A percentile compares a stretch with the other conserved stretches of the same genome.
These are phyloP conservation scores for Caenorhabditis remanei DNA, from an alignment of 1,140 invertebrate species.

Conservation along the genomic window DNA sequence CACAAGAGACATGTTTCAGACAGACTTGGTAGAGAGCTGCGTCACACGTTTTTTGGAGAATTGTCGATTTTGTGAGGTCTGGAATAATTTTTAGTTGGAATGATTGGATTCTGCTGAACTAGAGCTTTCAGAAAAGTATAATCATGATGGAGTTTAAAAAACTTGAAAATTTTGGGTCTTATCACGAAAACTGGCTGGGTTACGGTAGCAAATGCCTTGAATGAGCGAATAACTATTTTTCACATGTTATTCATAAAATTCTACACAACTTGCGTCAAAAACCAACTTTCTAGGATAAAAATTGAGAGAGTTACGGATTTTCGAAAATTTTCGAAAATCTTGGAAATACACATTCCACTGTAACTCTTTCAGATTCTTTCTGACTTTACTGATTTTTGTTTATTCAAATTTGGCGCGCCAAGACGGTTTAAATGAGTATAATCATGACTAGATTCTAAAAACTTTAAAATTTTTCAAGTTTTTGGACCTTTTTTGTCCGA, in stretches of 20 bases:
- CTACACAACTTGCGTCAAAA: too few species aligned
- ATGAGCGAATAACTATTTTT: too few species aligned
- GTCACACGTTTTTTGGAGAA: slow-evolving; percentile 66
- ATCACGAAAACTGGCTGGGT: too few species aligned
- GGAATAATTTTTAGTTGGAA: not conserved
- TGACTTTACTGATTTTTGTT: not conserved
- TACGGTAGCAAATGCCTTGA: too few species aligned
- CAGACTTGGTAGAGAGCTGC: slow-evolving; percentile 72
- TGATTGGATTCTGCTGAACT: not conserved
- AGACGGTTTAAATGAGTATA: not conserved
- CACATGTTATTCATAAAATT: too few species aligned
- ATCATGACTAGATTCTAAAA: not conserved
- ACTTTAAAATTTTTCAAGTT: not conserved
- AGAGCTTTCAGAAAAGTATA: slow-evolving; percentile 6
- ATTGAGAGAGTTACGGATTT: too few species aligned
- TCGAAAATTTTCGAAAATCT: too few species aligned
- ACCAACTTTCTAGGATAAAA: too few species aligned
- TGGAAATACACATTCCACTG: not conserved
- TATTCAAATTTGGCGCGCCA: not conserved
- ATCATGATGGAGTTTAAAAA: not conserved
- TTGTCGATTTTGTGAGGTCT: slow-evolving; percentile 29
- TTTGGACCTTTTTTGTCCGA: too few species aligned
- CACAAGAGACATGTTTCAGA: slow-evolving; percentile 73
- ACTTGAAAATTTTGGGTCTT: too few species aligned
- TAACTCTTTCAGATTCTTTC: not conserved